These are phyloP conservation scores for Camponotus vicinus DNA, from an alignment of 1,140 invertebrate genomes.

Conservation along the genomic window DNA sequence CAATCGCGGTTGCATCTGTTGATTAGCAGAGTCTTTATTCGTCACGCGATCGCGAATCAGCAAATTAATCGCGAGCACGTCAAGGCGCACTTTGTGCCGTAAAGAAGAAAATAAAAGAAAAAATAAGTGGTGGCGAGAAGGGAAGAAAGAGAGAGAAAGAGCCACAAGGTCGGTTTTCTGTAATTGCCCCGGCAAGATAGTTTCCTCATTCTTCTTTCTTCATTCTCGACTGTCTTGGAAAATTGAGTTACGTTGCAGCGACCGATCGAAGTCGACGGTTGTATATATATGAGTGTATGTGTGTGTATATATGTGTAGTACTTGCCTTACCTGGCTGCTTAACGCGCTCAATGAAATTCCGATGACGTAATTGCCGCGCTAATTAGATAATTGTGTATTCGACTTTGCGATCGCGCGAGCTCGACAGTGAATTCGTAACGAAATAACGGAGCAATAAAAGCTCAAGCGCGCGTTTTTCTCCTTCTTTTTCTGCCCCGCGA, in stretches of 20 bases:
- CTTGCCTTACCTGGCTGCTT: conserved; percentile 57
- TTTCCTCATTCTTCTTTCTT: conserved; percentile 39
- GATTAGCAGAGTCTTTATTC: conserved; percentile 25
- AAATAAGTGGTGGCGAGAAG: neutral
- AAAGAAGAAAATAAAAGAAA: neutral
- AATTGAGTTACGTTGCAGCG: conserved; percentile 54
- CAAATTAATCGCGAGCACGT: conserved; percentile 53
- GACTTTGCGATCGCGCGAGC: conserved; percentile 62
- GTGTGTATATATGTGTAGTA: neutral
- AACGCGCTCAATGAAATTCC: conserved; percentile 67
- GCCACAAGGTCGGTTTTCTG: conserved; percentile 57
- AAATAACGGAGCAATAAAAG: conserved; percentile 66
- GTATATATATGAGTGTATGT: conserved; percentile 26
- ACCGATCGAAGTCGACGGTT: conserved; percentile 58
- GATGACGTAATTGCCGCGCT: conserved; percentile 67
- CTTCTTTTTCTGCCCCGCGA: conserved; percentile 31
- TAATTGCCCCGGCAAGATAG: conserved; percentile 52
- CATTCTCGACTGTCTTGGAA: conserved; percentile 31
- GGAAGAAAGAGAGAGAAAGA: conserved; percentile 25
- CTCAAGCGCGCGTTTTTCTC: neutral
- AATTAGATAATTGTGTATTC: conserved; percentile 70
- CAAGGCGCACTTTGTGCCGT: conserved; percentile 12
- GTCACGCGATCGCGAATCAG: conserved; percentile 56
- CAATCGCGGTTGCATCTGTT: conserved; percentile 3
- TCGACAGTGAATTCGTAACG: conserved; percentile 62